A percentile compares a stretch with the other conserved stretches of the same genome.
Conservation (phyloP, 2,113 vertebrate species). For the Chunga burmeisteri region DNA sequence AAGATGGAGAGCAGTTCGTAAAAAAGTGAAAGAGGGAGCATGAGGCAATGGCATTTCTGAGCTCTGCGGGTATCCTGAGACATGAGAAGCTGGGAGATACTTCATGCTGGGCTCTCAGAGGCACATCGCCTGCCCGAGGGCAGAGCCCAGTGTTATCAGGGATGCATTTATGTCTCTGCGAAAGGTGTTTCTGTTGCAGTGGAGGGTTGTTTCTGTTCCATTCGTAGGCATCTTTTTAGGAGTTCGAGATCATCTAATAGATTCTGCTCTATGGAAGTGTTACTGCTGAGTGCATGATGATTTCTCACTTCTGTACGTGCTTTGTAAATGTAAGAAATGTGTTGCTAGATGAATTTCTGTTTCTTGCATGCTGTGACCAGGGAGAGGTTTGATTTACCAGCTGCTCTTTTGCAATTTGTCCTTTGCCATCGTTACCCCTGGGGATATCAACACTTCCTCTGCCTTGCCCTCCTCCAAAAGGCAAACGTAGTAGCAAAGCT, state of each 20-base stretch:
- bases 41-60: fast-evolving
- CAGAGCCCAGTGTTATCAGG: fast-evolving
- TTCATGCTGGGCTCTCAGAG: background rate
- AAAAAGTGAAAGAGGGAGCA: background rate
- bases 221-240: fast-evolving
- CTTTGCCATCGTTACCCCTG: background rate
- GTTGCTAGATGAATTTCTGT: background rate
- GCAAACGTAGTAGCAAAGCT: fast-evolving
- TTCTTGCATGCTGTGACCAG: background rate
- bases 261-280: fast-evolving
- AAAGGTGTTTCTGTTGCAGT: fast-evolving
- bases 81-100: background rate
- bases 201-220: fast-evolving
- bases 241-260: background rate
- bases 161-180: fast-evolving
- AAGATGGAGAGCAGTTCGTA: background rate
- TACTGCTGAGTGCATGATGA: background rate
- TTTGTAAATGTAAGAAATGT: background rate
- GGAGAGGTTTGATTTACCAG: background rate
- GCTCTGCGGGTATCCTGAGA: background rate
- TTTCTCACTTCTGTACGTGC: background rate
- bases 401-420: background rate
- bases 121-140: background rate
- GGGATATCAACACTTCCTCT: background rate
- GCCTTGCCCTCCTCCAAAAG: background rate